Conservation (phyloP, 2,797 vertebrate species). For the Gymnoscopelus microlampas region DNA sequence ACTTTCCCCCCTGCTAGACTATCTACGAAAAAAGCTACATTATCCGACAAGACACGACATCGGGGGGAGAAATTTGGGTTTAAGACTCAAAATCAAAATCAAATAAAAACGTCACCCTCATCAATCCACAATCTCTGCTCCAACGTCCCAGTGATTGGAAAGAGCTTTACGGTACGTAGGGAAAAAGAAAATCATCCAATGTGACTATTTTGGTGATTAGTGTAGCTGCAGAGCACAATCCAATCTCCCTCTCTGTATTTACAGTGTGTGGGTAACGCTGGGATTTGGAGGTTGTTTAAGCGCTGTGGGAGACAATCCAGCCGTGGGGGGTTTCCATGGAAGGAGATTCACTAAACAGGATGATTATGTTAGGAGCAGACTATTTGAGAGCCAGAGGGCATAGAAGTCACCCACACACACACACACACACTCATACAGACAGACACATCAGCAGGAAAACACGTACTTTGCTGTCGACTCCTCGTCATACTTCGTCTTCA, state of each 20-base stretch:
- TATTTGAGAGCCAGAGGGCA: conserved; percentile 57
- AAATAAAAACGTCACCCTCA: conserved; percentile 43
- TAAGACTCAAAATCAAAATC: conserved; percentile 40
- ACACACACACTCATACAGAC: conserved; percentile 50
- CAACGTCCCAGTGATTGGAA: conserved; percentile 29
- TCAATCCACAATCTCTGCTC: conserved; percentile 10
- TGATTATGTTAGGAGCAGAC: conserved; percentile 72
- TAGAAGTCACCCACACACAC: conserved; percentile 56
- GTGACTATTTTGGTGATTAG: conserved; percentile 44
- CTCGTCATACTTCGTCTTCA: conserved; percentile 99
- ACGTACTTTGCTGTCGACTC: conserved; percentile 98
- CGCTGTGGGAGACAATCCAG: conserved; percentile 70
- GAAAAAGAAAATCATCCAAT: background rate
- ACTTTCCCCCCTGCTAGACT: conserved; percentile 49
- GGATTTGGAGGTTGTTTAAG: conserved; percentile 68
- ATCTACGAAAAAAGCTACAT: conserved; percentile 43
- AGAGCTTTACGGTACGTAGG: conserved; percentile 27
- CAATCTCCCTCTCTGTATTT: conserved; percentile 66
- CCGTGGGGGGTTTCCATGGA: conserved; percentile 71
- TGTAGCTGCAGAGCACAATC: conserved; percentile 50
- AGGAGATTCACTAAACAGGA: conserved; percentile 72
- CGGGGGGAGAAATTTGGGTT: conserved; percentile 16
- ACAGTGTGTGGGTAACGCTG: conserved; percentile 67
- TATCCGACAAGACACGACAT: conserved; percentile 36
- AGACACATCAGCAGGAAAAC: conserved; percentile 29